Conservation (phyloP, 2,888 invertebrate species). For the Rotaria macrura region DNA sequence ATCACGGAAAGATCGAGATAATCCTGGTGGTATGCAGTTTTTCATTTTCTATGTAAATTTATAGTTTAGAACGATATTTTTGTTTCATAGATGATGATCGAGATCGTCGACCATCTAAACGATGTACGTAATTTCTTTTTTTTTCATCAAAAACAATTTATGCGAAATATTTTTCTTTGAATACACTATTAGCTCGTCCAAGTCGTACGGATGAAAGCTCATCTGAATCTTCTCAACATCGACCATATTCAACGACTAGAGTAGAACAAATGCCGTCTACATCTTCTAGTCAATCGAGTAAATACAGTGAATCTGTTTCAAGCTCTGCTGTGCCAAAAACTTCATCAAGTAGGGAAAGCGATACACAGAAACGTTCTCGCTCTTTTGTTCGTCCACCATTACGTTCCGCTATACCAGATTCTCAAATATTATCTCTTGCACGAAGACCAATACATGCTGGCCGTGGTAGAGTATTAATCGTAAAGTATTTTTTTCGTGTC, state of each 20-base stretch:
- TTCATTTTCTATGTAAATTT: no score
- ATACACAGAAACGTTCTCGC: neutral
- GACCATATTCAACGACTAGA: neutral
- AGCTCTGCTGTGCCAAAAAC: neutral
- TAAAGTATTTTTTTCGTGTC: neutral
- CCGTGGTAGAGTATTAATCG: neutral
- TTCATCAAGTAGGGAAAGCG: neutral
- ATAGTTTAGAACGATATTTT: no score
- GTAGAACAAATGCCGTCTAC: neutral
- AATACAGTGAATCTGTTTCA: neutral
- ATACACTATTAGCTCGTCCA: neutral
- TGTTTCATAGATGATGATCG: neutral
- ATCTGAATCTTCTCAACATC: neutral
- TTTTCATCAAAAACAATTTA: neutral
- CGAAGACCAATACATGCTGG: neutral
- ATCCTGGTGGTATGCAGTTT: neutral
- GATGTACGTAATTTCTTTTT: neutral
- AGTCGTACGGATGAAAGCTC: neutral
- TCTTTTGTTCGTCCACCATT: neutral
- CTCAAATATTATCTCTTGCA: neutral
- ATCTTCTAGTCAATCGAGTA: neutral
- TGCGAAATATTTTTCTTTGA: no score
- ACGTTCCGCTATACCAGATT: slow-evolving; percentile 5
- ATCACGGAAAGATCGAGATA: neutral
- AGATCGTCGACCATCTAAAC: neutral